phyloP scores from a whole-genome alignment of 1,140 invertebrate genomes.

The Trichonephila inaurata region DNA sequence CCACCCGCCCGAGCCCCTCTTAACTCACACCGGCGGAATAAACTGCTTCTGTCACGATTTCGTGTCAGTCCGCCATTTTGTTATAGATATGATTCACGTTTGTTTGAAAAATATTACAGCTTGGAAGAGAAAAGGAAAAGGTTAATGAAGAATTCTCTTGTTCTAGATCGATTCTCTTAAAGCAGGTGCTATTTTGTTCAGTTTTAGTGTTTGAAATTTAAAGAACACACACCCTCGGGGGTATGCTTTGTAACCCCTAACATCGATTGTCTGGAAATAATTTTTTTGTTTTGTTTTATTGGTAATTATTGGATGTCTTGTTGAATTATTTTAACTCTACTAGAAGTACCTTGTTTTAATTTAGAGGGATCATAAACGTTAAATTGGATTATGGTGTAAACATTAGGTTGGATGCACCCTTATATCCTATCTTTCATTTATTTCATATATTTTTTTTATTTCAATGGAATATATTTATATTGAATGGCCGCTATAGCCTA shows the following conservation, averaged over 20 bases:
- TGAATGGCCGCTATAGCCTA: too few relatives aligned
- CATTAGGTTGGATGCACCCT: too few relatives aligned
- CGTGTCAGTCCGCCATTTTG: conserved; percentile 59
- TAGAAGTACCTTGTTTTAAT: too few relatives aligned
- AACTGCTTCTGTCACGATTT: conserved; percentile 68
- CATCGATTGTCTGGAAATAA: neutral
- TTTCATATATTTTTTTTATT: too few relatives aligned
- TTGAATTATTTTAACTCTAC: too few relatives aligned
- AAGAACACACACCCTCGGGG: neutral
- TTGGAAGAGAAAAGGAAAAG: conserved; percentile 21
- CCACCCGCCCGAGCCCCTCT: neutral
- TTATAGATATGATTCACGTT: conserved; percentile 72
- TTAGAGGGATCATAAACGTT: too few relatives aligned
- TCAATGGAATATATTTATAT: too few relatives aligned
- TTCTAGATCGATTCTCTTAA: conserved; percentile 4
- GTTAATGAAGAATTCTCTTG: conserved; percentile 62
- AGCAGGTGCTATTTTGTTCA: neutral
- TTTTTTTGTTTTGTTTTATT: neutral
- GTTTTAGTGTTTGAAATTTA: conserved; percentile 5
- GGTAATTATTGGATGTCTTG: neutral
- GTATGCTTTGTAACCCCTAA: neutral
- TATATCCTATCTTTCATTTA: too few relatives aligned
- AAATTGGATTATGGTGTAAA: too few relatives aligned
- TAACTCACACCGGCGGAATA: conserved; percentile 28
- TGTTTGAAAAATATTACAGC: conserved; percentile 38